Evolutionary conservation across 2,113 vertebrate species (phyloP).

Genomic region (Syngnathus scovelli): DNA sequence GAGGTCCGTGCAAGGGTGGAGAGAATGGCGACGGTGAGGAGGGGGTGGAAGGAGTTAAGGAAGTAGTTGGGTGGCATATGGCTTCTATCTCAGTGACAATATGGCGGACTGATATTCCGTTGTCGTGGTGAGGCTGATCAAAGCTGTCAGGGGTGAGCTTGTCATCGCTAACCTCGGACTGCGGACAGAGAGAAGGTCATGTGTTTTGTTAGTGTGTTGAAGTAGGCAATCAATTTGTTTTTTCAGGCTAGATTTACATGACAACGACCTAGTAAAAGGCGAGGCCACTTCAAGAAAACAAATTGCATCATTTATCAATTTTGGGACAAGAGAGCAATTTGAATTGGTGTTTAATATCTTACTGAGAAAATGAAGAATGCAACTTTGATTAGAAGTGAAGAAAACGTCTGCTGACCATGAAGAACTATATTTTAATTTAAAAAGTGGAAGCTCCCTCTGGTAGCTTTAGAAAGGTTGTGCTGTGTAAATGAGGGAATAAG

Average conservation of each 20-base stretch:
- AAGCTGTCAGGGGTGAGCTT: slow-evolving; percentile 16
- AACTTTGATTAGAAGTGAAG: neutral
- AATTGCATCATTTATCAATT: too few species aligned
- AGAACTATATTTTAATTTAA: neutral
- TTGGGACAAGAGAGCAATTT: too few species aligned
- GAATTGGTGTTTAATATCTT: too few species aligned
- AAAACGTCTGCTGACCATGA: neutral
- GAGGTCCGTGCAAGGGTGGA: slow-evolving; percentile 27
- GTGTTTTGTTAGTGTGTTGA: neutral
- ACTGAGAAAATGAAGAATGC: too few species aligned
- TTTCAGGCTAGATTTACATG: neutral
- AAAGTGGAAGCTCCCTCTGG: neutral
- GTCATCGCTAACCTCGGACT: slow-evolving; percentile 34
- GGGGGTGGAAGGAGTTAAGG: slow-evolving; percentile 31
- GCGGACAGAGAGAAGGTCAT: neutral
- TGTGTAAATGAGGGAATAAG: neutral
- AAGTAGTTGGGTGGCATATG: slow-evolving; percentile 69
- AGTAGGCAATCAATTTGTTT: neutral
- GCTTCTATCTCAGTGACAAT: slow-evolving; percentile 90
- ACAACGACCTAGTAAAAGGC: neutral
- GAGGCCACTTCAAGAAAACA: neutral
- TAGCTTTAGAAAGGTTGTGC: neutral
- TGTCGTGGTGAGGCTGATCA: slow-evolving; percentile 77
- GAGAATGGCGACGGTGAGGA: slow-evolving; percentile 4
- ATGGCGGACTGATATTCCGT: slow-evolving; percentile 87